Conservation (phyloP, 92 coral and sea anemone species). For the Ricordea florida region DNA sequence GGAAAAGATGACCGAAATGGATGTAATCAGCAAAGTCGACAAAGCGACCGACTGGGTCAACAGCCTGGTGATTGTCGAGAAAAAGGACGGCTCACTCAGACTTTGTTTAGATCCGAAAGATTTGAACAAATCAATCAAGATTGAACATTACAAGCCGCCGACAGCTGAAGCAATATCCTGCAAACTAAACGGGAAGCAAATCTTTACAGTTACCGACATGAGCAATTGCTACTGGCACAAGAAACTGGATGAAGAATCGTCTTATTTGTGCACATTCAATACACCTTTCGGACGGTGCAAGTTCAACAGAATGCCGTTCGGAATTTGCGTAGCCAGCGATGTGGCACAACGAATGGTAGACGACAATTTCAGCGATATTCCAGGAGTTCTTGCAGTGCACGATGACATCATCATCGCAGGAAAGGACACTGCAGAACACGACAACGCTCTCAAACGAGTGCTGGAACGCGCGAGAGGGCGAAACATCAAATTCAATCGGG, state of each 20-base stretch:
- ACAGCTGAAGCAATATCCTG: constrained; percentile 9
- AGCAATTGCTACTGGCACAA: constrained; percentile 39
- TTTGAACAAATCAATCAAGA: constrained; percentile 23
- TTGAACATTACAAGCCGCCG: constrained; percentile 28
- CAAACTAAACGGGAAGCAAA: constrained; percentile 4
- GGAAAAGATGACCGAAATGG: background rate
- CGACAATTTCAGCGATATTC: constrained; percentile 17
- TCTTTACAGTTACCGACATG: constrained; percentile 14
- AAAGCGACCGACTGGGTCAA: constrained; percentile 38
- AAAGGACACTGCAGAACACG: background rate
- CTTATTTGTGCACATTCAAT: constrained; percentile 24
- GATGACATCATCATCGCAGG: constrained; percentile 1
- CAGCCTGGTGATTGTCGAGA: constrained; percentile 21
- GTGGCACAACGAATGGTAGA: constrained; percentile 27
- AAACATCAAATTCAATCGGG: constrained; percentile 5
- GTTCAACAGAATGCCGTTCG: constrained; percentile 36
- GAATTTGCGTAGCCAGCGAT: constrained; percentile 14
- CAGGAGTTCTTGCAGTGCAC: too few relatives aligned
- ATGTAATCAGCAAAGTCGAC: constrained; percentile 20
- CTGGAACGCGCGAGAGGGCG: constrained; percentile 21
- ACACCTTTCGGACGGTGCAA: constrained; percentile 39
- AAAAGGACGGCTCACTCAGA: constrained; percentile 14
- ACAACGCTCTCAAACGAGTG: constrained; percentile 9
- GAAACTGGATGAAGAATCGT: constrained; percentile 23
- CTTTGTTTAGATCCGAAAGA: constrained; percentile 28